A percentile compares a stretch with the other conserved stretches of the same genome.
These are phyloP conservation scores for Poeciliopsis gracilis DNA, from an alignment of 2,797 vertebrate genomes.

Conservation along the genomic window DNA sequence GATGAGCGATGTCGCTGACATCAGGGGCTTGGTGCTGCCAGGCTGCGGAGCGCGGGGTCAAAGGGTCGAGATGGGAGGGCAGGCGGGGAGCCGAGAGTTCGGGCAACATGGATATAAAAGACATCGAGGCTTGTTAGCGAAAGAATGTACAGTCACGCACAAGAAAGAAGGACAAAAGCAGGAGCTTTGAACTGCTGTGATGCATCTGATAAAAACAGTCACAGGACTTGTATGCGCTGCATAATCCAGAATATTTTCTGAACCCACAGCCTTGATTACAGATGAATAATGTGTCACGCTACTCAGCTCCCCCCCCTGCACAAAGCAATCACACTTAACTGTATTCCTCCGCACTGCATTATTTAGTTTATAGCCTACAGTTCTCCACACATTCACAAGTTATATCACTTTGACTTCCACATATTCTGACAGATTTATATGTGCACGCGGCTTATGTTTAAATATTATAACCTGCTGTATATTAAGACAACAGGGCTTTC, in stretches of 20 bases:
- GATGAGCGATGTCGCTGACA: conserved; percentile 65
- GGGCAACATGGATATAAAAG: conserved; percentile 39
- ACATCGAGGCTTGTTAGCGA: conserved; percentile 16
- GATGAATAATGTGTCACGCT: neutral
- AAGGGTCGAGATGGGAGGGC: conserved; percentile 57
- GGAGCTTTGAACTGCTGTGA: neutral
- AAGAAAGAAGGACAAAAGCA: conserved; percentile 28
- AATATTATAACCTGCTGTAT: neutral
- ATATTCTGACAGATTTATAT: neutral
- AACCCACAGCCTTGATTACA: neutral
- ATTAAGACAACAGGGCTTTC: neutral
- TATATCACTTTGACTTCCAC: neutral
- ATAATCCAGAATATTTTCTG: conserved; percentile 1
- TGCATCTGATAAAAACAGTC: conserved; percentile 11
- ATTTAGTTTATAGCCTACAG: neutral
- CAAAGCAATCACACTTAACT: neutral
- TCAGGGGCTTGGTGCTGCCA: conserved; percentile 48
- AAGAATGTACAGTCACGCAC: conserved; percentile 31
- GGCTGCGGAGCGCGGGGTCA: conserved; percentile 46
- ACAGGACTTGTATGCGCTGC: conserved; percentile 22
- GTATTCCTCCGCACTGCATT: neutral
- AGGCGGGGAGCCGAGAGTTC: conserved; percentile 17
- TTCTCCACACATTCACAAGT: neutral
- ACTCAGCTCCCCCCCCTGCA: neutral
- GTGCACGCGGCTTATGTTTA: neutral